phyloP scores from a whole-genome alignment of 2,888 invertebrate species.

The Acrobasis consociella region DNA sequence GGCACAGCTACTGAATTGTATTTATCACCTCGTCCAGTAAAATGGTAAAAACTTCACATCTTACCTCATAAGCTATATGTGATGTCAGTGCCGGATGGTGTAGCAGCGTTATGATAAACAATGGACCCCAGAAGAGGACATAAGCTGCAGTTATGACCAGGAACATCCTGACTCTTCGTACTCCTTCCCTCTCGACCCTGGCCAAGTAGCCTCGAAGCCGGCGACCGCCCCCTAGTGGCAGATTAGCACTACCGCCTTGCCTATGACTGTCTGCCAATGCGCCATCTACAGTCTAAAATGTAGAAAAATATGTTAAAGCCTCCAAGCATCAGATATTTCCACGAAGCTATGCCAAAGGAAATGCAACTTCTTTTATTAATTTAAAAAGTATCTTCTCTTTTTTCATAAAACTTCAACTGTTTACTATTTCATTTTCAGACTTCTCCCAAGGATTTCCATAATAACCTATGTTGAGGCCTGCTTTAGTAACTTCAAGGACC shows the following conservation, averaged over 20 bases:
- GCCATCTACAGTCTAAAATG: constrained; percentile 70
- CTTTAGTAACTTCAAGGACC: too few species aligned
- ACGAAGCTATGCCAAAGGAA: not conserved
- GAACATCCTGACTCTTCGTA: constrained; percentile 92
- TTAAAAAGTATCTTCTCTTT: too few species aligned
- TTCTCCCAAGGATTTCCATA: too few species aligned
- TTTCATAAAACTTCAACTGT: too few species aligned
- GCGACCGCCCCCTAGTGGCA: constrained; percentile 86
- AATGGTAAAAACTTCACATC: constrained; percentile 19
- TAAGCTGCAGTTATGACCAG: constrained; percentile 92
- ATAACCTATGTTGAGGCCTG: too few species aligned
- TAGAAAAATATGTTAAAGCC: constrained; percentile 19
- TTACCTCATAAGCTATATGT: constrained; percentile 89
- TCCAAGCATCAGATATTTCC: not conserved
- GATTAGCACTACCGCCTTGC: constrained; percentile 55
- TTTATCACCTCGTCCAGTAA: not conserved
- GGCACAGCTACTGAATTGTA: not conserved
- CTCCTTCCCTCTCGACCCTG: constrained; percentile 90
- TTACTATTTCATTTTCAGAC: too few species aligned
- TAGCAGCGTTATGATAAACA: constrained; percentile 92
- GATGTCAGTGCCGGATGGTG: constrained; percentile 89
- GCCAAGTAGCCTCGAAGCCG: constrained; percentile 90
- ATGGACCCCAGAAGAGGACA: constrained; percentile 94
- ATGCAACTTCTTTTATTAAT: not conserved
- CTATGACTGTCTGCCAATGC: constrained; percentile 62